Evolutionary conservation across 2,113 vertebrate genomes (phyloP).

Genomic region (Hiodon tergisus): DNA sequence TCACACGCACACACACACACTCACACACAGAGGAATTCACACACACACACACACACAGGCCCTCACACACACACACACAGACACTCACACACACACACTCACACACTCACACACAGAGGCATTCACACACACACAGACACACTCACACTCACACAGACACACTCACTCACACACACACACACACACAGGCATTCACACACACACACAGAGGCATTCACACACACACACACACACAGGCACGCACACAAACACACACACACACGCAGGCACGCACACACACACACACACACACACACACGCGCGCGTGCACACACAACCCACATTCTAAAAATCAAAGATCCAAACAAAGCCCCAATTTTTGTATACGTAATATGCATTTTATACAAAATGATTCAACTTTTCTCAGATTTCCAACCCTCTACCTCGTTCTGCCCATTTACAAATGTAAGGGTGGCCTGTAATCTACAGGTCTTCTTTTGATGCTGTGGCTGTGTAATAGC

Average conservation of each 20-base stretch:
- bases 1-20: neutral
- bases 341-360: too few species aligned
- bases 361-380: neutral
- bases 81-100: too few species aligned
- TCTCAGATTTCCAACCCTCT: neutral
- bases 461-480: conserved; percentile 53
- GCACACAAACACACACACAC: too few species aligned
- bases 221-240: too few species aligned
- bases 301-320: too few species aligned
- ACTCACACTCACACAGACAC: neutral
- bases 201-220: too few species aligned
- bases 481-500: conserved; percentile 4
- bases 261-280: too few species aligned
- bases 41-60: neutral
- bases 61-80: neutral
- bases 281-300: too few species aligned
- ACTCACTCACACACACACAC: neutral
- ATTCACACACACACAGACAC: neutral
- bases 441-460: conserved; percentile 54
- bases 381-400: neutral
- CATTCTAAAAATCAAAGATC: too few species aligned
- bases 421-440: conserved; percentile 49
- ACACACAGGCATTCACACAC: too few species aligned
- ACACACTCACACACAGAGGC: neutral
- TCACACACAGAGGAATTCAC: neutral